Conservation (phyloP, 2,797 vertebrate genomes). For the Sardinella longiceps region DNA sequence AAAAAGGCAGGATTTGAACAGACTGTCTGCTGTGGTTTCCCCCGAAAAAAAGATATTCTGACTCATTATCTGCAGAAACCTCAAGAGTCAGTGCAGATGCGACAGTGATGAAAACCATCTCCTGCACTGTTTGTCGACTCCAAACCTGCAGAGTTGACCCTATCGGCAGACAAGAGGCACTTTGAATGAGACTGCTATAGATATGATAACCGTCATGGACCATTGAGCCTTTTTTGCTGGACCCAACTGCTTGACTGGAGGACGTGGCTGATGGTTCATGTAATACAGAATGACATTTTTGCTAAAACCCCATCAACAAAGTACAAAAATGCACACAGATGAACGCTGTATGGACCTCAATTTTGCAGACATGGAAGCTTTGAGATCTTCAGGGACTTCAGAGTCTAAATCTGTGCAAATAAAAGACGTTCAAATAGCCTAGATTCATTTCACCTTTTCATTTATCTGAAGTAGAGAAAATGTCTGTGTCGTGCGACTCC, state of each 20-base stretch:
- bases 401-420: not conserved
- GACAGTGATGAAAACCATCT: slow-evolving; percentile 22
- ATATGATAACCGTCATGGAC: no score
- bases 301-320: not conserved
- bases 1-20: slow-evolving; percentile 4
- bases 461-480: not conserved
- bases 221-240: not conserved
- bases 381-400: not conserved
- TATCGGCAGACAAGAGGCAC: not conserved
- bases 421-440: not conserved
- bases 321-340: not conserved
- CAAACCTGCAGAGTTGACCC: not conserved
- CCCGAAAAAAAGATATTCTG: not conserved
- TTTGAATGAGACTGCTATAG: not conserved
- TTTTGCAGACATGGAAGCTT: not conserved
- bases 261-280: slow-evolving; percentile 1
- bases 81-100: slow-evolving; percentile 5
- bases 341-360: not conserved
- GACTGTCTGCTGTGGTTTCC: slow-evolving; percentile 15
- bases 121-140: not conserved
- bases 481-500: not conserved
- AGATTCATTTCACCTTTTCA: not conserved
- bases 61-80: slow-evolving; percentile 2
- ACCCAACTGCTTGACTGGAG: not conserved
- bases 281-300: not conserved